Evolutionary conservation across 2,113 vertebrate genomes (phyloP).

Genomic region (Galeopterus variegatus): DNA sequence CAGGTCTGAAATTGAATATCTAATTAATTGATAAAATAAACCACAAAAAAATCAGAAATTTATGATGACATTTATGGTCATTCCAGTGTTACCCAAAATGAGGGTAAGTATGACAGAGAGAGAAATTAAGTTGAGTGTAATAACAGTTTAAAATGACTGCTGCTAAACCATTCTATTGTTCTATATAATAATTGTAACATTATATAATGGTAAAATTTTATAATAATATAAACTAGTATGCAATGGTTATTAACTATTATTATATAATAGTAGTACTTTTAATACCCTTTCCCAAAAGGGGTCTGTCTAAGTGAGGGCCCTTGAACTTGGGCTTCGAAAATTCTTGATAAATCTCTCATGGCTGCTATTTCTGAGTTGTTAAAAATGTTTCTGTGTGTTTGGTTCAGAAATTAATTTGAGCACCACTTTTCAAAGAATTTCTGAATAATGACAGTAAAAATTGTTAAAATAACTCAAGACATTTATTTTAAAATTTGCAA

Average conservation of each 20-base stretch:
- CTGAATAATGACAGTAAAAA: not conserved
- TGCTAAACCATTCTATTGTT: not conserved
- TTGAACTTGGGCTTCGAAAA: not conserved
- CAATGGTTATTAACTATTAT: no score
- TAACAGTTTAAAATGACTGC: not conserved
- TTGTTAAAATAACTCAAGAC: not conserved
- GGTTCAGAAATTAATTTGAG: not conserved
- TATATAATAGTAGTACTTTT: no score
- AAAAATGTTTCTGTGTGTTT: not conserved
- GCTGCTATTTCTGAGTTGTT: not conserved
- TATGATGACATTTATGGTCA: not conserved
- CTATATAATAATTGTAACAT: no score
- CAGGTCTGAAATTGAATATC: not conserved
- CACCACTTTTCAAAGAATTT: not conserved
- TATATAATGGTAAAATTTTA: no score
- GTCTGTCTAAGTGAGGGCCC: not conserved
- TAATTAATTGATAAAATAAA: constrained; percentile 1
- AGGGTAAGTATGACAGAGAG: not conserved
- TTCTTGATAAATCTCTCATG: not conserved
- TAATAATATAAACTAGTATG: no score
- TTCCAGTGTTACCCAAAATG: not conserved
- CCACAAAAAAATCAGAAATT: not conserved
- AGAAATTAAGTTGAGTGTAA: not conserved
- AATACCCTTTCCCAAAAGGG: not conserved
- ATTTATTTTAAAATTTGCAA: not conserved